Percentiles rank a stretch among this genome's conserved stretches.
These are phyloP conservation scores for Phyto melanocephala DNA, from an alignment of 2,888 invertebrate genomes.

Conservation along the genomic window DNA sequence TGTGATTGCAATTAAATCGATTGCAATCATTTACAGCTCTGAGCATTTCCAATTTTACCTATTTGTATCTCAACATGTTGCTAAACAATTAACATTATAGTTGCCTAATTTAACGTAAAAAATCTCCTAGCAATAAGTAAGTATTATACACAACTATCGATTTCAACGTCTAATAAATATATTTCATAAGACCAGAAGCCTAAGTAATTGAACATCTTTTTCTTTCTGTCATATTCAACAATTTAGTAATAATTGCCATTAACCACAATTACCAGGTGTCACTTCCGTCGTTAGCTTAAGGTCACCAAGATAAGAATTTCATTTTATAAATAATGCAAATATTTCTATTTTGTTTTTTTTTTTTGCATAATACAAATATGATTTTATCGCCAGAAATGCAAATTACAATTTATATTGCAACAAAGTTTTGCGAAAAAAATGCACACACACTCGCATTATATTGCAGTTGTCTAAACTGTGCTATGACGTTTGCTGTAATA, in stretches of 20 bases:
- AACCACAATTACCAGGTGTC: slow-evolving; percentile 44
- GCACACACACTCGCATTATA: background rate
- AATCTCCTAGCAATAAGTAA: no score
- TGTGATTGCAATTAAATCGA: no score
- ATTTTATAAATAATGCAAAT: slow-evolving; percentile 3
- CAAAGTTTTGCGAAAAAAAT: background rate
- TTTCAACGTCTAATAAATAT: background rate
- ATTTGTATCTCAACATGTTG: no score
- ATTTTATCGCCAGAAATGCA: slow-evolving; percentile 15
- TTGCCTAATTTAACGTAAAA: no score
- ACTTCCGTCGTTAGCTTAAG: slow-evolving; percentile 46
- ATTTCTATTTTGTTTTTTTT: background rate
- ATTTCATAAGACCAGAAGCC: no score
- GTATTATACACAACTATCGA: no score
- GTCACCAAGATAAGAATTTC: slow-evolving; percentile 14
- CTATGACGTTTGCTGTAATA: background rate
- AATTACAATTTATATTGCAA: slow-evolving; percentile 29
- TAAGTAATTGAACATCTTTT: no score
- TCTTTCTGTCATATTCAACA: no score
- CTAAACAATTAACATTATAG: no score
- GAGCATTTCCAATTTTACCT: no score
- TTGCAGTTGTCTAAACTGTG: background rate
- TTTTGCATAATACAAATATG: slow-evolving; percentile 32
- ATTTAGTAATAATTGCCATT: background rate
- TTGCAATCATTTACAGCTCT: no score